Base-by-base conservation (phyloP, 1,140 invertebrate species). In the Xylocopa sonorina region DNA sequence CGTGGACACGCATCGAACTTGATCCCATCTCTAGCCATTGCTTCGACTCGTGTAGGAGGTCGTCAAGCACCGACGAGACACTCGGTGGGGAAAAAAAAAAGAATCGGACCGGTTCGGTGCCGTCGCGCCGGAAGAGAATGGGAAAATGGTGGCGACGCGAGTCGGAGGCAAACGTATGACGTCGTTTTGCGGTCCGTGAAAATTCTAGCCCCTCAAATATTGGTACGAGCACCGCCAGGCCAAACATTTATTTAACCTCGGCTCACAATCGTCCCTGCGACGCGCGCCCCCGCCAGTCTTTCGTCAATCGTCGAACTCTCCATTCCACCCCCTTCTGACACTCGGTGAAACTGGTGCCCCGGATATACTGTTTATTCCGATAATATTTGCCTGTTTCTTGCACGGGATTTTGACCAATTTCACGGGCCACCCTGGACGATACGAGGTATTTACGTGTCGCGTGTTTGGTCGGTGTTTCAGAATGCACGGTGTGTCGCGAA, bases 121-220 rank as follows among this genome's bases (percentile, higher is more conserved):
- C 55, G 55, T 63, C 62, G 75, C 60, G 73, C 48, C 68, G 38
- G 46, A 71, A 34, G 48, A 55, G 34, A 32, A 64, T 29, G 74
- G 69, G 27, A 67, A 78, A 71, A 71, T 41, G 32, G 27, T 48
- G 64, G 41, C 18, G 67, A 32, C 41, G 43, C 58, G 51, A 53
- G 53, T 50, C 71, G 60, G 53, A 64, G 53, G 68, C 58, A 75
- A 80, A 83, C 55, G 72, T 81, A 76, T 67, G 78, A 82, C 84
- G 83, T 81, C 75, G 73, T 81, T 85, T 83, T 78, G 75, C 82
- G 82, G 79, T 81, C 74, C 82, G 76, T 64, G 76, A 67, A 85
- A 86, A 89, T 85, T 80, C 80, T 71, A 12, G 66, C 57, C 68
- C 78, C 83, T 82, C 82, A 79, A 87, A 87, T 87, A 83, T 87